phyloP scores from a whole-genome alignment of 1,140 invertebrate genomes.

The Dysdera silvatica region DNA sequence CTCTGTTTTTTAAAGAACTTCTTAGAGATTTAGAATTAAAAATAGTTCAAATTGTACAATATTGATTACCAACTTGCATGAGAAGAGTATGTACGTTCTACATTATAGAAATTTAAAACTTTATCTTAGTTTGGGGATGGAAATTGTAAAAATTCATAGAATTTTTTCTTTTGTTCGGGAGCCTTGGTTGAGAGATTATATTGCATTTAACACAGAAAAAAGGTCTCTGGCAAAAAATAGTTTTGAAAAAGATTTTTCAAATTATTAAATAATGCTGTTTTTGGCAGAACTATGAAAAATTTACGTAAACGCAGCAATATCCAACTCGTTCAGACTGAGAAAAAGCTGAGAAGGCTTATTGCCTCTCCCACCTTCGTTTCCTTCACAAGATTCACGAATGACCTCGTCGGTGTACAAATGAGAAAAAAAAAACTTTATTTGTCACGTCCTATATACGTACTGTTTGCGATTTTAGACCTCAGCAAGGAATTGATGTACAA shows the following conservation, averaged over 20 bases:
- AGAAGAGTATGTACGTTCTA: too few relatives aligned
- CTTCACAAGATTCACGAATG: constrained; percentile 17
- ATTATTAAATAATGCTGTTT: constrained; percentile 3
- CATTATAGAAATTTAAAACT: constrained; percentile 49
- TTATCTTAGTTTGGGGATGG: constrained; percentile 42
- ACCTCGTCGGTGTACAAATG: neutral
- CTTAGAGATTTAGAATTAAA: neutral
- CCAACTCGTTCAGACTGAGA: neutral
- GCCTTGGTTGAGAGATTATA: neutral
- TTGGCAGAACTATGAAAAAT: constrained; percentile 1
- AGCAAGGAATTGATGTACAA: constrained; percentile 37
- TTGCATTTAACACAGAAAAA: constrained; percentile 43
- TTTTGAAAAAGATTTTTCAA: constrained; percentile 27
- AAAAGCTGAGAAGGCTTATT: neutral
- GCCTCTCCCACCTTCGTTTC: constrained; percentile 33
- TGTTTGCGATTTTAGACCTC: neutral
- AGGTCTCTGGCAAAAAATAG: too few relatives aligned
- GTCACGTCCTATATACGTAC: neutral
- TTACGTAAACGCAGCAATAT: neutral
- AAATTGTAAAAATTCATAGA: constrained; percentile 33
- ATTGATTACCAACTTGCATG: constrained; percentile 42
- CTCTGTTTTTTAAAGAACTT: neutral
- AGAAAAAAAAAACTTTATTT: neutral
- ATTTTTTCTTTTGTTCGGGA: constrained; percentile 30
- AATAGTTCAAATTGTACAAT: constrained; percentile 3